These are phyloP conservation scores for Sogatella furcifera DNA, from an alignment of 1,140 invertebrate species.

Conservation along the genomic window DNA sequence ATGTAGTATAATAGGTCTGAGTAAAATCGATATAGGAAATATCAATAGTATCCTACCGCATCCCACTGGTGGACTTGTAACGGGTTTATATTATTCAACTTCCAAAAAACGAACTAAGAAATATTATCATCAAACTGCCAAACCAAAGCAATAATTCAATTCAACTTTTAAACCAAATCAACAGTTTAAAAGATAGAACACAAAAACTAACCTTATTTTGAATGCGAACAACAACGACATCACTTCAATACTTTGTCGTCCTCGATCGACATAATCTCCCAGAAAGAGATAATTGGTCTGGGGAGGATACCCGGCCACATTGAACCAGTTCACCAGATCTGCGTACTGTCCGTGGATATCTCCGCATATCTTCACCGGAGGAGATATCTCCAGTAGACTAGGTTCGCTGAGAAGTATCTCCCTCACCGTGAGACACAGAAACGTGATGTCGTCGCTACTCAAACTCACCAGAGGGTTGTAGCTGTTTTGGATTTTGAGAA, in stretches of 20 bases:
- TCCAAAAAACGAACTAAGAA: no score
- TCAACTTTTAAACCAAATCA: no score
- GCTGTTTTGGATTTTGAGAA: no score
- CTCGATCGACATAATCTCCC: conserved; percentile 87
- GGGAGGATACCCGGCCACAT: conserved; percentile 92
- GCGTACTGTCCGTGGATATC: conserved; percentile 92
- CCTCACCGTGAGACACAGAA: not conserved
- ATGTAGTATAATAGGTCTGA: no score
- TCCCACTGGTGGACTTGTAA: no score
- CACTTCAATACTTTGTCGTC: conserved; percentile 76
- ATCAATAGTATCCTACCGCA: no score
- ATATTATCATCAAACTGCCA: no score
- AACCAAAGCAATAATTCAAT: no score
- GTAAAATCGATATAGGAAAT: no score
- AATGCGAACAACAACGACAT: conserved; percentile 80
- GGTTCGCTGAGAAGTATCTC: conserved; percentile 34
- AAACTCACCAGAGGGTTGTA: not conserved
- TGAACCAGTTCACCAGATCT: conserved; percentile 85
- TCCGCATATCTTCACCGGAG: conserved; percentile 61
- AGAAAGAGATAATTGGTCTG: conserved; percentile 93
- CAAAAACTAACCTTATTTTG: conserved; percentile 47
- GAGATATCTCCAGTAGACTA: conserved; percentile 52
- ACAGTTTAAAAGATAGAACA: no score
- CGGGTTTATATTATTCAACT: no score
- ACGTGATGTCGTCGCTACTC: not conserved